Evolutionary conservation across 2,797 vertebrate genomes (phyloP), one percentile per base, ranked within the genome.

Genomic region (Botia kubotai): DNA sequence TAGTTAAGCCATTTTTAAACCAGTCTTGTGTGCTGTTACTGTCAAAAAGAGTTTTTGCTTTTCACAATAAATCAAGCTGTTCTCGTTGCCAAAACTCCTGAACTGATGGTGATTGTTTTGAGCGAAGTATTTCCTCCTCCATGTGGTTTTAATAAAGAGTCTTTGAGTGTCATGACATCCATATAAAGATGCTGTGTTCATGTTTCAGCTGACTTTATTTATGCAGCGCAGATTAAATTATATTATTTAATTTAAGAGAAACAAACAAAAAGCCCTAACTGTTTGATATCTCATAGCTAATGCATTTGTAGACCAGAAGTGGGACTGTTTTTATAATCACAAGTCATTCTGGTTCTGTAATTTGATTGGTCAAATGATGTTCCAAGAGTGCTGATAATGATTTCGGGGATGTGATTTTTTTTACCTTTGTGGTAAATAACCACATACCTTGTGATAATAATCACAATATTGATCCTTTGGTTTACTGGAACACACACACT

Each of bases 111-210:
- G 6, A 43, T 68, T 68, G 62, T 79, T 79, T 71, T 58, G 23
- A 60, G 68, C 36, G 43, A 71, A 63, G 68, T 26, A 63, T 71
- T 78, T 78, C 76, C 8, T 43, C 39, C 67, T 62, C 68, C 77
- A 71, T 71, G 12, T 79, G 77, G 68, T 23, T 79, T 71, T 79
- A 62, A 79, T 79, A 78, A 77, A 8, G 21, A 70, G n/a, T 50
- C 6, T 70, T 16, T 29, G 21, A 69, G 65, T 39, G 12, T 62
- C 21, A 71, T 50, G 2, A 71, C 62, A 52, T 60, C 4, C 21
- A 60, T 13, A 26, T 60, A 60, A 26, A 60, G 5, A 6, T 26
- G 21, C 3, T 63, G 21, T 12, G 39, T 12, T 60, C 17, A 17
- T 62, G 57, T 50, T 63, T 52, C 70, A 71, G 62, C 48, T 63